phyloP scores from a whole-genome alignment of 2,113 vertebrate species.

The Pelmatolapia mariae region DNA sequence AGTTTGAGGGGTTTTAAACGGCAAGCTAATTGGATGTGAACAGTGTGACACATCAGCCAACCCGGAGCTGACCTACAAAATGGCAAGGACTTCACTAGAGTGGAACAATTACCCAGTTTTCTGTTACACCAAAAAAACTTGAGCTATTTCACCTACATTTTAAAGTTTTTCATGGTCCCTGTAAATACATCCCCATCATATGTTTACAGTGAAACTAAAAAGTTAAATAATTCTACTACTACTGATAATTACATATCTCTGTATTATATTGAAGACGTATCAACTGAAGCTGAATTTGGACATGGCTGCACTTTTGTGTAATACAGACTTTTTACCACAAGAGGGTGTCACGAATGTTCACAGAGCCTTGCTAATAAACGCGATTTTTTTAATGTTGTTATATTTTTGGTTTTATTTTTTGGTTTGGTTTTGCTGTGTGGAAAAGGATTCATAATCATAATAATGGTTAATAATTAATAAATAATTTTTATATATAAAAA shows the following conservation, averaged over 20 bases:
- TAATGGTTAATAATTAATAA: not conserved
- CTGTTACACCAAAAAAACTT: not conserved
- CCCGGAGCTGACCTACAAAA: not conserved
- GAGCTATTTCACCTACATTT: not conserved
- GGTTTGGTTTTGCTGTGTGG: not conserved
- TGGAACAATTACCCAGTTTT: not conserved
- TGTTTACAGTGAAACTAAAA: not conserved
- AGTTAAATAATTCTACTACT: not conserved
- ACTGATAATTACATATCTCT: not conserved
- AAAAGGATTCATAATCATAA: not conserved
- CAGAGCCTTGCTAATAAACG: not conserved
- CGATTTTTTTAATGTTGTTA: not conserved
- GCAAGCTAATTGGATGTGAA: conserved; percentile 16
- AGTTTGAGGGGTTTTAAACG: not conserved
- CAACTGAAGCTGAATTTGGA: not conserved
- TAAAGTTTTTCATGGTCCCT: not conserved
- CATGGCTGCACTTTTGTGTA: not conserved
- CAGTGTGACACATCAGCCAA: not conserved
- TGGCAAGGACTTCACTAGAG: not conserved
- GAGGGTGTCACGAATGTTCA: not conserved
- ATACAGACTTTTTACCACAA: not conserved
- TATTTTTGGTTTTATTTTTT: not conserved
- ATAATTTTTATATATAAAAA: not conserved
- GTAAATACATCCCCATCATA: not conserved
- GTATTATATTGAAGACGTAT: not conserved